phyloP scores from a whole-genome alignment of 2,797 vertebrate genomes.

The Xenopus petersii region DNA sequence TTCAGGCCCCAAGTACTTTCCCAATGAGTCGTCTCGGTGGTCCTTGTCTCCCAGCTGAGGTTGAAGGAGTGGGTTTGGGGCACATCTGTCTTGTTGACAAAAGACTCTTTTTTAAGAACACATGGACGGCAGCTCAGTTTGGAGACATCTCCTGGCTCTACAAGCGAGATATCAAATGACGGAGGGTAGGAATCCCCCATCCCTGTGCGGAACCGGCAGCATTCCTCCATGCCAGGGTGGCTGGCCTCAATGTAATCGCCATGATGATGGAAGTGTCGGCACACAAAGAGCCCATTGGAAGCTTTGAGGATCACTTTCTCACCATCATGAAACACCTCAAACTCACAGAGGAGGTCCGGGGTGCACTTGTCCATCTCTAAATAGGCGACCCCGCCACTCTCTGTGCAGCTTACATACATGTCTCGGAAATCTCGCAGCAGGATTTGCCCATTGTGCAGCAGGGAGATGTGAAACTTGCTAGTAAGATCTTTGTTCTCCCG shows the following conservation, averaged over 20 bases:
- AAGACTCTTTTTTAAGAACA: constrained; percentile 23
- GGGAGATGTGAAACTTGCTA: constrained; percentile 22
- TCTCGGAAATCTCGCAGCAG: constrained; percentile 25
- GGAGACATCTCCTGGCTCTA: constrained; percentile 10
- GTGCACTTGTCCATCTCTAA: constrained; percentile 22
- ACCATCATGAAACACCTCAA: constrained; percentile 32
- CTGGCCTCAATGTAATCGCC: constrained; percentile 13
- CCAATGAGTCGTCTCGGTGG: constrained; percentile 17
- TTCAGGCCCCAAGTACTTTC: constrained; percentile 25
- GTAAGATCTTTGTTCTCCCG: constrained; percentile 16
- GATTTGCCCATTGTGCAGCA: constrained; percentile 25
- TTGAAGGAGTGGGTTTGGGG: neutral
- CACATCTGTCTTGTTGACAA: constrained; percentile 13
- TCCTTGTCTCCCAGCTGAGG: constrained; percentile 23
- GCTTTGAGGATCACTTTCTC: constrained; percentile 26
- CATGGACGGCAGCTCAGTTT: constrained; percentile 18
- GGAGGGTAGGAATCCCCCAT: constrained; percentile 30
- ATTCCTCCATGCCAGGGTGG: neutral
- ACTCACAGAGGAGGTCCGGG: constrained; percentile 27
- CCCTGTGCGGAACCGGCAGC: constrained; percentile 18
- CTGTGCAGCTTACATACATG: constrained; percentile 22
- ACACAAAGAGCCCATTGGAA: constrained; percentile 32
- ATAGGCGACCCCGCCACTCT: neutral
- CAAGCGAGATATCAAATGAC: constrained; percentile 11
- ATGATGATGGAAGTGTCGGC: constrained; percentile 17